Base-by-base conservation (phyloP, 1,140 invertebrate species). In the Idris sp. region DNA sequence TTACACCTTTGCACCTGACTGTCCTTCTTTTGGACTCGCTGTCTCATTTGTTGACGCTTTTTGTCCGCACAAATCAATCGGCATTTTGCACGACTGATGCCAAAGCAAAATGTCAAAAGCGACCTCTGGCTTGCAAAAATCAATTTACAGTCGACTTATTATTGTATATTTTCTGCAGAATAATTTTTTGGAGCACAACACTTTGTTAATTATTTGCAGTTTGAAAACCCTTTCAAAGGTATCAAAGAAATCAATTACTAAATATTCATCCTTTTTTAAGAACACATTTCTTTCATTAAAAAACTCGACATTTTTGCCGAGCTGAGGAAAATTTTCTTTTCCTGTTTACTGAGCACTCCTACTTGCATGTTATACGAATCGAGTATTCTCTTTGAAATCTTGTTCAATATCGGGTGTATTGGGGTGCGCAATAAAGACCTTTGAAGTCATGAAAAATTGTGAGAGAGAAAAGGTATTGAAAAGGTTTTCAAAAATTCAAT, bases 351-450 rank as follows among this genome's bases (percentile, higher is more conserved):
- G 62, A 56, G 71, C 71, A 54, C 71, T 74, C 46, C 54, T 40
- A 13, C 36, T 19, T 13, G 38, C 41, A 54, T 74, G 71, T 74
- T 67, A 46, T 56, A 62, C 48, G 67, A 67, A 38, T 40, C 58
- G 73, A 31, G 65, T 76, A 59, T 59, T 69, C 65, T 71, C n/a
- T n/a, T 76, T 71, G 65, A 69, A 74, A 65, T 65, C 53, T 65
- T 51, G 53, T 76, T 76, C 44, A 76, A 69, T 76, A 65, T 69
- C 73, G n/a, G 53, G 65, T 41, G 58, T 49, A 69, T 71, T 56
- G 58, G 15, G 11, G 16, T 28, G 46, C 1, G 38, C 44, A 4
- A 58, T n/a, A 26, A 18, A 18, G 5, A 31, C 36, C 59, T 74
- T 74, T 74, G 71, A 74, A 61, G 41, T 22, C 33, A 40, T 40